Base-by-base conservation (phyloP, 2,113 vertebrate genomes). In the Desmodus rotundus region DNA sequence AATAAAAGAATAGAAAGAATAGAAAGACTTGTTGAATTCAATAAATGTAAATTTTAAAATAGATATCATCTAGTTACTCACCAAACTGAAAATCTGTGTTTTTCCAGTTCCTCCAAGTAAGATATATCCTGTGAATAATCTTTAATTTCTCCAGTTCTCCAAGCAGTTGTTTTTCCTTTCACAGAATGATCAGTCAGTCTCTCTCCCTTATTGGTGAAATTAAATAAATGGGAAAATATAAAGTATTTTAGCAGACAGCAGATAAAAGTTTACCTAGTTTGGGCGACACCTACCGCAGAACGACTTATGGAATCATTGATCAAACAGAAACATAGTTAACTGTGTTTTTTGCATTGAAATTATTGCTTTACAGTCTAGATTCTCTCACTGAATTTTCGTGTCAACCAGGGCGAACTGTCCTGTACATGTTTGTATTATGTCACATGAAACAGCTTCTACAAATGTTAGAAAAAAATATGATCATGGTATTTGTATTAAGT, bases 71-170 rank as follows among this genome's bases (percentile, higher is more conserved):
- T 1, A 80, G n/a, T 78, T 47, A 92, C 98, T 98, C 65, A 99
- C 98, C 97, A 96, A 22, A 99, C 98, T 94, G 99, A 98, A 97
- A 98, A 98, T 16, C 52, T 97, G 2, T 99, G 96, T 90, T 98
- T 97, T 50, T 98, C 98, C 43, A 98, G 86, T 41, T 98, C 98
- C 43, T 98, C 98, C 81, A 98, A 65, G 76, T 97, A 98, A 74
- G 94, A 97, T 33, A 26, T 54, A 41, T 3, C 88, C 33, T 85
- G 77, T 70, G 82, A 76, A 70, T 38, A 47, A 73, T 19, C 68
- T 89, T 97, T 97, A 28, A 1, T 15, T 94, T 98, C 87, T 96
- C 89, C 92, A 43, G 0, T 15, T n/a, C n/a, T 90, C 86, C 68
- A 56, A 10, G 61, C 2, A 92, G 15, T 36, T 86, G 91, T 43